A percentile compares a stretch with the other conserved stretches of the same genome.
Evolutionary conservation across 2,888 invertebrate species (phyloP).

Genomic region (Hofmannophila pseudospretella): DNA sequence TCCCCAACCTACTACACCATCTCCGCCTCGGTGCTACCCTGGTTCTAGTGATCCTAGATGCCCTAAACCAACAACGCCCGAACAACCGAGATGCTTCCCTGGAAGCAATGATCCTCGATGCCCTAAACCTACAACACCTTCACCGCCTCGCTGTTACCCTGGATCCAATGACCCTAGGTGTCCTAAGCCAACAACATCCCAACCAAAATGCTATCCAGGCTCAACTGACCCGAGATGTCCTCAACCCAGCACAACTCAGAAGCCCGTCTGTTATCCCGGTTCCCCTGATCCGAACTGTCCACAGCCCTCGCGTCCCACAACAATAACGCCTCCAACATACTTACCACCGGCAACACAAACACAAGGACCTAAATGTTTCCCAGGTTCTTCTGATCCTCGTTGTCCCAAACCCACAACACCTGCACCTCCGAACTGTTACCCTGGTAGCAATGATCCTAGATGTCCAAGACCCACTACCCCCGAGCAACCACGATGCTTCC

Average conservation of each 20-base stretch:
- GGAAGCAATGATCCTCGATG: conserved; percentile 31
- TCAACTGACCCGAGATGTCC: conserved; percentile 25
- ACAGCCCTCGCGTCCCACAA: conserved; percentile 33
- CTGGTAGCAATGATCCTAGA: conserved; percentile 25
- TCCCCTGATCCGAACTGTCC: conserved; percentile 48
- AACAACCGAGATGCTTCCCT: conserved; percentile 28
- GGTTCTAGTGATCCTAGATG: conserved; percentile 25
- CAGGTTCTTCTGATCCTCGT: conserved; percentile 25
- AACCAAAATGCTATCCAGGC: conserved; percentile 33
- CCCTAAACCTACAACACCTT: conserved; percentile 23
- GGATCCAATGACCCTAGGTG: conserved; percentile 33
- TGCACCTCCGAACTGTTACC: conserved; percentile 23
- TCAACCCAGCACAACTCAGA: conserved; percentile 21
- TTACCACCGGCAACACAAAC: conserved; percentile 11
- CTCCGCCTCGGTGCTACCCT: conserved; percentile 22
- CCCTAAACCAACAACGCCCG: conserved; percentile 21
- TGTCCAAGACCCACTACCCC: conserved; percentile 22
- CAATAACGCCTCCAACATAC: conserved; percentile 14
- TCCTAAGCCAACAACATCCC: conserved; percentile 26
- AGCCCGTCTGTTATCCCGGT: conserved; percentile 31
- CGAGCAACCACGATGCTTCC: conserved; percentile 12
- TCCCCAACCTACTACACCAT: conserved; percentile 20
- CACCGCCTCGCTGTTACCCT: conserved; percentile 24
- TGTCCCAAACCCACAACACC: conserved; percentile 22
- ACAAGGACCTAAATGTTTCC: conserved; percentile 23